These are phyloP conservation scores for Ginglymostoma cirratum DNA, from an alignment of 2,113 vertebrate species.

Conservation along the genomic window DNA sequence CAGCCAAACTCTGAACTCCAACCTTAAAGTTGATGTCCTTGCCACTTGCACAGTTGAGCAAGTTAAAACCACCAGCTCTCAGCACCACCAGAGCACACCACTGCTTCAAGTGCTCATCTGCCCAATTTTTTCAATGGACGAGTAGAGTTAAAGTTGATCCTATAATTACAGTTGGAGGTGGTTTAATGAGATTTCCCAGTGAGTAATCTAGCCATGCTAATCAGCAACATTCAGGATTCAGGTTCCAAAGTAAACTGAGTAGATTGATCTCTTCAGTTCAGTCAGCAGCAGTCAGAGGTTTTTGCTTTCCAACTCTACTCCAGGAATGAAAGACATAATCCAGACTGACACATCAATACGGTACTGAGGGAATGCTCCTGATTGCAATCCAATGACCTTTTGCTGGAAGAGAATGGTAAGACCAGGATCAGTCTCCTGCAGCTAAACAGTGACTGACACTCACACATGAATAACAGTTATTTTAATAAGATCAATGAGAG, in stretches of 20 bases:
- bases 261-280: not conserved
- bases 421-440: not conserved
- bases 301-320: not conserved
- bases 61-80: not conserved
- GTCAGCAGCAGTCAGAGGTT: not conserved
- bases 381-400: slow-evolving; percentile 8
- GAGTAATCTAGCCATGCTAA: not conserved
- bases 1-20: too few relatives aligned
- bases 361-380: not conserved
- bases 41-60: not conserved
- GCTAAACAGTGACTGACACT: not conserved
- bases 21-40: not conserved
- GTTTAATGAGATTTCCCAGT: not conserved
- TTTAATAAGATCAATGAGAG: slow-evolving; percentile 2
- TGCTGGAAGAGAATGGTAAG: not conserved
- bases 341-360: not conserved
- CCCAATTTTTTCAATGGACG: not conserved
- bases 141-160: not conserved
- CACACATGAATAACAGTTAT: not conserved
- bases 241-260: not conserved
- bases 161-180: not conserved
- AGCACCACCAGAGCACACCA: not conserved
- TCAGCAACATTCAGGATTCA: not conserved
- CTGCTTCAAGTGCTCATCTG: not conserved
- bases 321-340: not conserved